phyloP scores from a whole-genome alignment of 92 coral and sea anemone genomes.

The Bergia puertoricense region DNA sequence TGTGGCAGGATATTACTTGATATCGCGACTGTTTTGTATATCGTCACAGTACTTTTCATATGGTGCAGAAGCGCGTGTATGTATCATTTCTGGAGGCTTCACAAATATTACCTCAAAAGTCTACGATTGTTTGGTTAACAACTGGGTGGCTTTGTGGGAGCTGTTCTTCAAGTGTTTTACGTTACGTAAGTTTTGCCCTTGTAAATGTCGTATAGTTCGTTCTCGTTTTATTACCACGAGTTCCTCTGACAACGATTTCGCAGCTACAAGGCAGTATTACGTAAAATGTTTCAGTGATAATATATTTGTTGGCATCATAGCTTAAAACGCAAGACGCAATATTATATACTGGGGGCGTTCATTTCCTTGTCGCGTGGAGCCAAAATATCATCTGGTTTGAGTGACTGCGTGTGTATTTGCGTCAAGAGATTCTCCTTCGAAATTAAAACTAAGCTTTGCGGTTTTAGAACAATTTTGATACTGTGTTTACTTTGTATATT shows the following conservation, averaged over 20 bases:
- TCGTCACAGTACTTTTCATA: background rate
- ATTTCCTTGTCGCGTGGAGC: background rate
- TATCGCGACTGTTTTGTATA: background rate
- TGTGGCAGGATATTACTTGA: background rate
- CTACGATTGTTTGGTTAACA: slow-evolving; percentile 6
- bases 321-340: slow-evolving; percentile 17
- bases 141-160: background rate
- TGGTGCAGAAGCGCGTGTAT: background rate
- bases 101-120: background rate
- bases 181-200: slow-evolving; percentile 8
- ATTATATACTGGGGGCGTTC: slow-evolving; percentile 33
- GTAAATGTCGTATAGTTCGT: slow-evolving; percentile 1
- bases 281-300: background rate
- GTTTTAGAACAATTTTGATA: background rate
- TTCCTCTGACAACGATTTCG: background rate
- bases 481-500: background rate
- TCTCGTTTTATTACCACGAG: background rate
- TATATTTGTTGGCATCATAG: slow-evolving; percentile 1
- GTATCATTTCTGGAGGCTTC: background rate
- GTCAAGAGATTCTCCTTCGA: background rate
- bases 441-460: background rate
- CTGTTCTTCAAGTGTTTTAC: background rate
- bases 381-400: background rate
- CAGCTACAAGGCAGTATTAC: background rate
- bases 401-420: background rate